Evolutionary conservation across 1,140 invertebrate species (phyloP).

Genomic region (Drosophila rhopaloa): DNA sequence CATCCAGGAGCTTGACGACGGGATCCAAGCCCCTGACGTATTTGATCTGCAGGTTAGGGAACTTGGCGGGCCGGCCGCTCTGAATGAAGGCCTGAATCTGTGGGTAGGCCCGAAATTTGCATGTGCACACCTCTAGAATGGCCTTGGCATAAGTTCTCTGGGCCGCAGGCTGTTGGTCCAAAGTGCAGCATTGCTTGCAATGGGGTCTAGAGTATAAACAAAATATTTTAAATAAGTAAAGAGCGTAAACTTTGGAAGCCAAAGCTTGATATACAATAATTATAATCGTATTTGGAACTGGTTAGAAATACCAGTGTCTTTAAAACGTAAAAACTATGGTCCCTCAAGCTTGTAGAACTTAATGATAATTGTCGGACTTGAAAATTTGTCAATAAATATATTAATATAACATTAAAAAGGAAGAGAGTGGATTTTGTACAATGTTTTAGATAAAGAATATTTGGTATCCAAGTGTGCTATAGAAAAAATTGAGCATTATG

Average conservation of each 20-base stretch:
- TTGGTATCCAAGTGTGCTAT: too few relatives aligned
- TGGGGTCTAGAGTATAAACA: constrained; percentile 86
- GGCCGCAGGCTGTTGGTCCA: constrained; percentile 89
- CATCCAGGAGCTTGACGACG: constrained; percentile 95
- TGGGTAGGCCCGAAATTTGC: constrained; percentile 97
- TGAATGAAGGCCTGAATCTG: constrained; percentile 98
- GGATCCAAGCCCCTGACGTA: constrained; percentile 96
- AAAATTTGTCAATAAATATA: too few relatives aligned
- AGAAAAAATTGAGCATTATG: too few relatives aligned
- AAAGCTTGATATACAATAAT: neutral
- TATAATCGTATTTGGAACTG: too few relatives aligned
- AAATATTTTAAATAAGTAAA: too few relatives aligned
- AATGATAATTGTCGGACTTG: too few relatives aligned
- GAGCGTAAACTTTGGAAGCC: neutral
- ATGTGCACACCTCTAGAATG: constrained; percentile 96
- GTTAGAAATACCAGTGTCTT: too few relatives aligned
- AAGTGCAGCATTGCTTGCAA: constrained; percentile 90
- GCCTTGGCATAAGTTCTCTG: constrained; percentile 91
- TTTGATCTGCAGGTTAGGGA: constrained; percentile 94
- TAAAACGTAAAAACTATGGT: too few relatives aligned
- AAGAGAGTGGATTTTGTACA: too few relatives aligned
- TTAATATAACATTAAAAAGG: too few relatives aligned
- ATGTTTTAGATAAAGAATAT: too few relatives aligned
- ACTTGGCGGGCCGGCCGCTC: constrained; percentile 93
- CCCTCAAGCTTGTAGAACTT: too few relatives aligned